phyloP scores from a whole-genome alignment of 2,113 vertebrate genomes.

The Bagarius yarrelli region DNA sequence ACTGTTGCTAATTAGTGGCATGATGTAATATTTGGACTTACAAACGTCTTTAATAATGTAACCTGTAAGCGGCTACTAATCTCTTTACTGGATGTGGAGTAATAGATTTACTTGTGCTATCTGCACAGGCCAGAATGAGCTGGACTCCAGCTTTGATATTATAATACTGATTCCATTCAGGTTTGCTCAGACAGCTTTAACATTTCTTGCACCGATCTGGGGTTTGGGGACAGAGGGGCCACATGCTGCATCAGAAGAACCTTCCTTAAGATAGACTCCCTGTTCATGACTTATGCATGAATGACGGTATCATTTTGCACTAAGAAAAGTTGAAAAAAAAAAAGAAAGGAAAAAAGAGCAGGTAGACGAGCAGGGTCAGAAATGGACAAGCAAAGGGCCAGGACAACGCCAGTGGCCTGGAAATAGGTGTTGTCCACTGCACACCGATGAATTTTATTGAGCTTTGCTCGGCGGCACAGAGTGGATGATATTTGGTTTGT shows the following conservation, averaged over 20 bases:
- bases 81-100: background rate
- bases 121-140: background rate
- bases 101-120: background rate
- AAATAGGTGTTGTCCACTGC: conserved; percentile 25
- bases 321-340: conserved; percentile 55
- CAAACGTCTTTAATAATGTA: background rate
- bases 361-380: conserved; percentile 40
- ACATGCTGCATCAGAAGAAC: conserved; percentile 17
- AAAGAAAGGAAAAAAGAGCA: conserved; percentile 46
- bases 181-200: background rate
- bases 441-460: conserved; percentile 32
- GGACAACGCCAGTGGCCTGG: conserved; percentile 16
- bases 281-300: conserved; percentile 76
- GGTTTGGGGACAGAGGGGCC: conserved; percentile 43
- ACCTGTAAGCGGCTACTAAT: background rate
- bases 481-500: conserved; percentile 24
- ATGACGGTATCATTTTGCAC: conserved; percentile 70
- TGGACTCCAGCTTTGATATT: conserved; percentile 2
- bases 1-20: background rate
- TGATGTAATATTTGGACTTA: background rate
- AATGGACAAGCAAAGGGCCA: conserved; percentile 42
- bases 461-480: conserved; percentile 19
- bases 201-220: conserved; percentile 12
- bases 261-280: conserved; percentile 51
- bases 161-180: background rate